Base-by-base conservation (phyloP, 2,797 vertebrate species). In the Myioborus melanocephalus region DNA sequence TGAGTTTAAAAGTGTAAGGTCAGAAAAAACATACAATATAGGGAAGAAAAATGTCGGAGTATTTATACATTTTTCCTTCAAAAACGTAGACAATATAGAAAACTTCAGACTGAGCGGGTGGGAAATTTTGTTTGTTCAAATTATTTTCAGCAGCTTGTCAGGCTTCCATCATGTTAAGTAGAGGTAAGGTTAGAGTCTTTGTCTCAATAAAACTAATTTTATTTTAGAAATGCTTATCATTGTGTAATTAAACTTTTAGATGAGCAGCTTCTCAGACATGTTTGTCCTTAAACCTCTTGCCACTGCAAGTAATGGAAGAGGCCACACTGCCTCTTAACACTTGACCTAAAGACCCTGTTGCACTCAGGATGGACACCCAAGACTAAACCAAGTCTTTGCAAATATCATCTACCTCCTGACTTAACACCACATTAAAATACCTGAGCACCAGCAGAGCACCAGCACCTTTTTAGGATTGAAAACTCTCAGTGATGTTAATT, bases 1-100 rank as follows among this genome's bases (percentile, higher is more conserved):
- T 50, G 57, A 81, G 24, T 87, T 92, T 64, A 57, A 43, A 91
- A 86, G 37, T 66, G 73, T 94, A 90, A 83, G 64, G 82, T 91
- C 91, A 90, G 79, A 91, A 83, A 75, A 83, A 43, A 68, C 56
- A 24, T 26, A 43, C 37, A 72, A 50, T 21, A 16, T 4, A 56
- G 30, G n/a, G 15, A 82, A 80, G 23, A 57, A 92, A 52, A 72
- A 56, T 16, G 27, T 16, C 28, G 1, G 52, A 76, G 14, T 70
- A 63, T 56, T 89, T 61, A 34, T 39, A 66, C 9, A 19, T 43
- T 59, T 69, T 79, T 55, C 43, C 43, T 82, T 72, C 21, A 79
- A 69, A 92, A 96, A 26, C 8, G 43, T 82, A 32, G 18, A 59
- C 8, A 59, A 79, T 66, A 79, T 30, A 8, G 34, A 91, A 55